phyloP scores from a whole-genome alignment of 2,113 vertebrate genomes.

The Ctenodactylus gundi region DNA sequence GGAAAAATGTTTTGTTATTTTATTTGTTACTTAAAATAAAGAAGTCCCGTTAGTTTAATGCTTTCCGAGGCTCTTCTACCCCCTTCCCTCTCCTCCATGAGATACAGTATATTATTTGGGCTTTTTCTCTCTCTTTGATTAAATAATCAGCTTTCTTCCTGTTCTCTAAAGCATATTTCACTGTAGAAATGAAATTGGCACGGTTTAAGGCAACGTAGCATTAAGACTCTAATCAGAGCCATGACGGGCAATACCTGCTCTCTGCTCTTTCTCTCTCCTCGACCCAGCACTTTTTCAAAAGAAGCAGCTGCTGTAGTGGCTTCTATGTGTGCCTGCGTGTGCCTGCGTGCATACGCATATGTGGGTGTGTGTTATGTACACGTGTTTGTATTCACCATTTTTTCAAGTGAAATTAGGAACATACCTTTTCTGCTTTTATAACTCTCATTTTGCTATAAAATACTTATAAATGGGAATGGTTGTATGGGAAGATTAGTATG shows the following conservation, averaged over 20 bases:
- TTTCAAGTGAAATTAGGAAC: constrained; percentile 28
- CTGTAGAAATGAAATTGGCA: constrained; percentile 83
- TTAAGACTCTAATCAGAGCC: constrained; percentile 80
- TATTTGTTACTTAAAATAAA: constrained; percentile 87
- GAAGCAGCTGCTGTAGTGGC: background rate
- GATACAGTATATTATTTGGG: constrained; percentile 75
- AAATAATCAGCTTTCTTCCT: constrained; percentile 80
- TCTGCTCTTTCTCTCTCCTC: background rate
- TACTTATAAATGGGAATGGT: background rate
- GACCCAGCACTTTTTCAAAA: constrained; percentile 28
- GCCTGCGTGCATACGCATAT: too few species aligned
- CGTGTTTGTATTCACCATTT: background rate
- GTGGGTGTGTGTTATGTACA: background rate
- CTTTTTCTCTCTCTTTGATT: constrained; percentile 76
- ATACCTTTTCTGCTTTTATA: background rate
- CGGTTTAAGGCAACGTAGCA: constrained; percentile 77
- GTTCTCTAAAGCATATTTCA: constrained; percentile 71
- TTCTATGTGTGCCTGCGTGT: background rate
- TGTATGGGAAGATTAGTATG: background rate
- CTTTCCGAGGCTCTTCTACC: constrained; percentile 41
- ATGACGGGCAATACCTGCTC: constrained; percentile 66
- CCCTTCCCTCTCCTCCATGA: constrained; percentile 55
- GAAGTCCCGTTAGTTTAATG: constrained; percentile 65
- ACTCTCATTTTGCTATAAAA: background rate
- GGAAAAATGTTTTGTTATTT: constrained; percentile 84